Conservation (phyloP, 2,888 invertebrate species). For the Bruchidius siliquastri region DNA sequence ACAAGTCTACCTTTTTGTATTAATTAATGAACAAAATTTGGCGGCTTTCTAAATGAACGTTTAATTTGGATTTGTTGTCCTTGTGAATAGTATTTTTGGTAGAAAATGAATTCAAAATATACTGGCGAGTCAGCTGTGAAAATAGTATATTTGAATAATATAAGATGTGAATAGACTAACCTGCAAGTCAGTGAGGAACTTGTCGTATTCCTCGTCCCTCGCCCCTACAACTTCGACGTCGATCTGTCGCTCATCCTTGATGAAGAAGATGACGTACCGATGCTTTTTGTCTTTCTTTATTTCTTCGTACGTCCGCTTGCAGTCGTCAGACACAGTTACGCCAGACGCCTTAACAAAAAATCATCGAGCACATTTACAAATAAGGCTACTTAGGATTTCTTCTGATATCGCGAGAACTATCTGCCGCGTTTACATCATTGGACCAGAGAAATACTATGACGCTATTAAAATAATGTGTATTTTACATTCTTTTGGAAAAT, state of each 20-base stretch:
- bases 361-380: neutral
- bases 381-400: neutral
- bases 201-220: constrained; percentile 87
- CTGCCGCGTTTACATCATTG: too few relatives aligned
- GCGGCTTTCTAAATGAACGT: too few relatives aligned
- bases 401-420: neutral
- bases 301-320: constrained; percentile 93
- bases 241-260: constrained; percentile 93
- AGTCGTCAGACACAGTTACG: constrained; percentile 91
- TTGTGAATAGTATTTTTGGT: too few relatives aligned
- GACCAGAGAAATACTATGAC: too few relatives aligned
- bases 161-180: neutral
- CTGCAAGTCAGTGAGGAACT: constrained; percentile 83
- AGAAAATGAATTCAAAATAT: too few relatives aligned
- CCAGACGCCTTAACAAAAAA: constrained; percentile 74
- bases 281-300: constrained; percentile 97
- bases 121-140: too few relatives aligned
- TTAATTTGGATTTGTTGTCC: too few relatives aligned
- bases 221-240: constrained; percentile 90
- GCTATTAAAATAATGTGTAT: too few relatives aligned
- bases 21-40: too few relatives aligned
- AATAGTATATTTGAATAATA: too few relatives aligned
- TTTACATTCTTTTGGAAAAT: too few relatives aligned
- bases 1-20: too few relatives aligned
- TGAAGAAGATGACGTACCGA: constrained; percentile 94